phyloP scores from a whole-genome alignment of 2,797 vertebrate genomes.

The Sebastes miniatus region DNA sequence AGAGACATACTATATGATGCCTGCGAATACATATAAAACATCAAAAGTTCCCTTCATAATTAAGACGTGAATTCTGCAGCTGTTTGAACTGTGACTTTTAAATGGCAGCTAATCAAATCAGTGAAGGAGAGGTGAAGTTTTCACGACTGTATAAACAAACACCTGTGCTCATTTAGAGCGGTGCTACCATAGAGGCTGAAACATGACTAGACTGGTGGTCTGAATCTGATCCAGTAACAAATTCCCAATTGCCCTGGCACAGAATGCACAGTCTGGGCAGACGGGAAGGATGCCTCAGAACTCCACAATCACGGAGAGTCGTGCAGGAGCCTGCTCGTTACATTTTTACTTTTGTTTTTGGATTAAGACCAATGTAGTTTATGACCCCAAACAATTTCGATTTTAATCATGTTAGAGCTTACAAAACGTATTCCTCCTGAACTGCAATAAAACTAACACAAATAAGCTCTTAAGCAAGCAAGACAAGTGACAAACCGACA shows the following conservation, averaged over 20 bases:
- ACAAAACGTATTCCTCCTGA: conserved; percentile 1
- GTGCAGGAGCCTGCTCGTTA: conserved; percentile 39
- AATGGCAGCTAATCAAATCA: conserved; percentile 30
- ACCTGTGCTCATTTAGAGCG: conserved; percentile 43
- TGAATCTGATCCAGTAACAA: conserved; percentile 57
- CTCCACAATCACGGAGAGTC: conserved; percentile 2
- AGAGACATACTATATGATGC: neutral
- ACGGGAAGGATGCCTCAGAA: conserved; percentile 21
- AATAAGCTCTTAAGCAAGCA: neutral
- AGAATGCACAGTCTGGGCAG: conserved; percentile 29
- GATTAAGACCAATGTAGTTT: conserved; percentile 31
- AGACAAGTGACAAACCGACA: conserved; percentile 22
- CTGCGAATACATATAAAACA: neutral
- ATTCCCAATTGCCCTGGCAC: conserved; percentile 49
- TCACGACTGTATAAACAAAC: conserved; percentile 63
- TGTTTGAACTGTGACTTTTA: conserved; percentile 15
- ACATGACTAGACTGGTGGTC: conserved; percentile 61
- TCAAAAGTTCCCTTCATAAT: neutral
- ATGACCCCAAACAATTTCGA: neutral
- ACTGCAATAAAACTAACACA: conserved; percentile 30
- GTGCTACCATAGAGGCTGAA: conserved; percentile 19
- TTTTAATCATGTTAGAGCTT: conserved; percentile 34
- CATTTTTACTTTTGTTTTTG: conserved; percentile 28
- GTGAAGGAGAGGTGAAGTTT: conserved; percentile 30
- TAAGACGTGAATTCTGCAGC: conserved; percentile 15